Base-by-base conservation (phyloP, 2,113 vertebrate genomes). In the Aptenodytes forsteri region DNA sequence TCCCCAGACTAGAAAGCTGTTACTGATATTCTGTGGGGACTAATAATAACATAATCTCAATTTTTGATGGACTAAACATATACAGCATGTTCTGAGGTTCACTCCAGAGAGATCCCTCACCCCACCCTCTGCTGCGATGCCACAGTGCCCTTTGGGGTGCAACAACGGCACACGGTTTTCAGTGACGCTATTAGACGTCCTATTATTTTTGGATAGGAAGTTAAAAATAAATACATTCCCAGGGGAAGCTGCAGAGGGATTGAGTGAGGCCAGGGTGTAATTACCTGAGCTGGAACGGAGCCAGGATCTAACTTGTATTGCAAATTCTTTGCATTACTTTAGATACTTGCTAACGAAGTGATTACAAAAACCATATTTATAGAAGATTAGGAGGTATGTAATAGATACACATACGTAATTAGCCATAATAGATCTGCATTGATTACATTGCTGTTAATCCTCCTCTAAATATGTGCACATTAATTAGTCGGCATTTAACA, bases 331-430 rank as follows among this genome's bases (percentile, higher is more conserved):
- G 94, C 93, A 80, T 97, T 96, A 91, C 93, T 96, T 97, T 44
- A 83, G 93, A 82, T 97, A 95, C 94, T 90, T 97, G 93, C 93
- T 97, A 97, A 97, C 95, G 90, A 97, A 97, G 93, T 96, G 95
- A 96, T 96, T 94, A 97, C 91, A 95, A 95, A 97, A 97, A 97
- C 89, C 95, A 90, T 97, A 97, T 97, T 97, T 97, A 96, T 93
- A 94, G 97, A 83, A 97, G 96, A 97, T 97, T 96, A 97, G 95
- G 89, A 94, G 88, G 80, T 85, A 75, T 81, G 96, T 58, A 93
- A 95, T 92, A 97, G 95, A 96, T 93, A 94, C 95, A 97, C 86
- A 95, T 91, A 90, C 72, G 5, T 96, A 97, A 97, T 97, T 96
- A 97, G 52, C 71, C 87, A 87, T 96, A 96, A 97, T 95, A 92